phyloP scores from a whole-genome alignment of 2,113 vertebrate species.

The Alosa alosa region DNA sequence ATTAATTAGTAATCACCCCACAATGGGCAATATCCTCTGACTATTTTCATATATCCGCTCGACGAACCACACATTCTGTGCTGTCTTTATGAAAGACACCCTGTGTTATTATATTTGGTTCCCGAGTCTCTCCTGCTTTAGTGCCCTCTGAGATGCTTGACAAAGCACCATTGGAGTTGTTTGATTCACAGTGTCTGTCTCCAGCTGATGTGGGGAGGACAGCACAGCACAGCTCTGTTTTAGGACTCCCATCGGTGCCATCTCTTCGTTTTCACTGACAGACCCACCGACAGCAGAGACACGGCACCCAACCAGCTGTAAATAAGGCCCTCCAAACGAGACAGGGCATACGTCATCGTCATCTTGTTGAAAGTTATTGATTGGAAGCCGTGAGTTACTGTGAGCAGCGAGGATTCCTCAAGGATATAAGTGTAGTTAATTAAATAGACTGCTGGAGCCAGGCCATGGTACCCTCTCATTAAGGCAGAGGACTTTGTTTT shows the following conservation, averaged over 20 bases:
- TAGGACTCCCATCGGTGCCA: background rate
- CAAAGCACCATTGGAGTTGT: background rate
- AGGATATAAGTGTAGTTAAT: background rate
- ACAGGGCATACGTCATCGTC: background rate
- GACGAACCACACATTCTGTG: background rate
- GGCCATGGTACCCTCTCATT: background rate
- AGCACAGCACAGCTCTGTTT: background rate
- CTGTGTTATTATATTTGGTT: background rate
- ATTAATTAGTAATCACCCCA: conserved; percentile 4
- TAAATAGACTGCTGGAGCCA: background rate
- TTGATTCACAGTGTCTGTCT: background rate
- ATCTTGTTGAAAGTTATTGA: background rate
- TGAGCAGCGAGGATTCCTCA: background rate
- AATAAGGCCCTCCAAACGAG: background rate
- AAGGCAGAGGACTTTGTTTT: background rate
- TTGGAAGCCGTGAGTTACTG: background rate
- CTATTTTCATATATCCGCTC: conserved; percentile 6
- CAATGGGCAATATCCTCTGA: background rate
- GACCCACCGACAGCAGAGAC: background rate
- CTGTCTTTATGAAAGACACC: background rate
- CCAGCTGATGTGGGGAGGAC: background rate
- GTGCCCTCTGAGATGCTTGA: background rate
- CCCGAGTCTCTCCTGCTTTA: background rate
- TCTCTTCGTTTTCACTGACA: background rate
- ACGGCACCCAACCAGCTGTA: background rate